phyloP scores from a whole-genome alignment of 2,888 invertebrate genomes.

The Napeogenes sylphis region DNA sequence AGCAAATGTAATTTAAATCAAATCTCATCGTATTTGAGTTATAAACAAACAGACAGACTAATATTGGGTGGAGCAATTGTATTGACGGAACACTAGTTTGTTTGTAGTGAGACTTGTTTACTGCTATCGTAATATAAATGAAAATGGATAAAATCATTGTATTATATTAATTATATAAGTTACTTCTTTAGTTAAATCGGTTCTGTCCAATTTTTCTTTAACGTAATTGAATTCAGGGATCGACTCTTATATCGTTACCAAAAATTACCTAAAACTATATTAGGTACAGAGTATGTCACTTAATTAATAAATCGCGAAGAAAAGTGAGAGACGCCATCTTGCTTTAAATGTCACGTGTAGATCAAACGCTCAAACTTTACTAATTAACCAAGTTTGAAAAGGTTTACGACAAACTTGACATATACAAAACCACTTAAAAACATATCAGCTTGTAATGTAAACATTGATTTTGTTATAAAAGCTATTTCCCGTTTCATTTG shows the following conservation, averaged over 20 bases:
- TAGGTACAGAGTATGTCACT: neutral
- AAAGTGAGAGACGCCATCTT: neutral
- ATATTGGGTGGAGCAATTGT: neutral
- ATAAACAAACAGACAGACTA: constrained; percentile 1
- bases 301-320: neutral
- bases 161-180: too few species aligned
- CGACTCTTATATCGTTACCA: too few species aligned
- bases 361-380: constrained; percentile 5
- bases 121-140: neutral
- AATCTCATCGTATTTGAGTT: neutral
- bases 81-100: constrained; percentile 1
- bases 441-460: neutral
- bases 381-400: constrained; percentile 4
- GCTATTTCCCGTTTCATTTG: too few species aligned
- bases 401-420: neutral
- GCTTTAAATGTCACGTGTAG: neutral
- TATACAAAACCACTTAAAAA: neutral
- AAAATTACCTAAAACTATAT: too few species aligned
- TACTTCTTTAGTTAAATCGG: too few species aligned
- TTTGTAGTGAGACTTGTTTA: neutral
- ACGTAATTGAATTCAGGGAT: too few species aligned
- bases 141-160: neutral
- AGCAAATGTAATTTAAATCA: constrained; percentile 4
- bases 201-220: too few species aligned
- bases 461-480: too few species aligned